phyloP scores from a whole-genome alignment of 2,113 vertebrate genomes.

The Peromyscus californicus region DNA sequence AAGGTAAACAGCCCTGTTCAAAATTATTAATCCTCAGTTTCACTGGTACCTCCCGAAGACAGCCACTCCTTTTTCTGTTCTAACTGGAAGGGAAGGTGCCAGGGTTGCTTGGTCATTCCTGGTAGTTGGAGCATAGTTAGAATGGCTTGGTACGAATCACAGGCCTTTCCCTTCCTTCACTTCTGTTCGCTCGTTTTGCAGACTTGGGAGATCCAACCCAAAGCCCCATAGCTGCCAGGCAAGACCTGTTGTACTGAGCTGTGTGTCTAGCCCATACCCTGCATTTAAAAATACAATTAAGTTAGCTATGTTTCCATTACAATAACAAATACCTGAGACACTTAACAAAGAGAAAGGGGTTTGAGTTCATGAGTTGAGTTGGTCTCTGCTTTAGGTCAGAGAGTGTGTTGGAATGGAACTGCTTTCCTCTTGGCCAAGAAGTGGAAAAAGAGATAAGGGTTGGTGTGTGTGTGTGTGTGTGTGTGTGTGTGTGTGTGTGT shows the following conservation, averaged over 20 bases:
- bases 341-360: not conserved
- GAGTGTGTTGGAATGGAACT: not conserved
- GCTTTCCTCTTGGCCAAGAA: not conserved
- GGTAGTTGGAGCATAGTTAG: not conserved
- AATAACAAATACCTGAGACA: not conserved
- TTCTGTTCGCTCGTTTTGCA: not conserved
- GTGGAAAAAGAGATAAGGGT: not conserved
- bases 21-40: not conserved
- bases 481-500: not conserved
- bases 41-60: not conserved
- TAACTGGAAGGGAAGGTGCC: not conserved
- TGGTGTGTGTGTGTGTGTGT: not conserved
- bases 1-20: not conserved
- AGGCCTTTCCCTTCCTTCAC: not conserved
- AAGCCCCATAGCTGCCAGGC: not conserved
- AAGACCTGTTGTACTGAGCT: not conserved
- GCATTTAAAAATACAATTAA: not conserved
- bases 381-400: not conserved
- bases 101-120: not conserved
- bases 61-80: conserved; percentile 41
- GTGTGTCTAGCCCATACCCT: not conserved
- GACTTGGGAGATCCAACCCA: not conserved
- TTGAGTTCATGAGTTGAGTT: not conserved
- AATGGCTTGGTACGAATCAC: not conserved
- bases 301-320: not conserved